Evolutionary conservation across 2,797 vertebrate genomes (phyloP).

Genomic region (Parambassis ranga): DNA sequence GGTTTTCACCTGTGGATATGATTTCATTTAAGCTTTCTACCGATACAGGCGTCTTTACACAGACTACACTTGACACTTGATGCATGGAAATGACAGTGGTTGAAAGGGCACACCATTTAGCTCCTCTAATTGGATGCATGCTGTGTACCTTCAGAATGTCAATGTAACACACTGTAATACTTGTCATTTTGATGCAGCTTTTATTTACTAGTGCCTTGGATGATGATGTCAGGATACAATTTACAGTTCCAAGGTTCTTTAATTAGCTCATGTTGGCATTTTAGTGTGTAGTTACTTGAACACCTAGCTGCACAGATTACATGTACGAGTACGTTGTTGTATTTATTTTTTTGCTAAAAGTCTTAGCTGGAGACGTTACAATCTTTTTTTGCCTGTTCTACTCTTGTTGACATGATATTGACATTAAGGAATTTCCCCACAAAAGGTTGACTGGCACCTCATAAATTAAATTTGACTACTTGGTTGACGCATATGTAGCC

Average conservation of each 20-base stretch:
- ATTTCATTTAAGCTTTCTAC: too few relatives aligned
- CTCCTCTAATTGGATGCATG: slow-evolving; percentile 39
- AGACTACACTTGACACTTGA: slow-evolving; percentile 33
- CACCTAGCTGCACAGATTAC: too few relatives aligned
- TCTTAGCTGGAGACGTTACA: too few relatives aligned
- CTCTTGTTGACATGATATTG: too few relatives aligned
- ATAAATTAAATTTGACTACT: too few relatives aligned
- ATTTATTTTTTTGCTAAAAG: too few relatives aligned
- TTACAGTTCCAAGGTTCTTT: neutral
- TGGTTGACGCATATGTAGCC: too few relatives aligned
- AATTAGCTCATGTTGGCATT: neutral
- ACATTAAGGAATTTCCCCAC: too few relatives aligned
- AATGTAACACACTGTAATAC: slow-evolving; percentile 9
- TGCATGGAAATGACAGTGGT: slow-evolving; percentile 43
- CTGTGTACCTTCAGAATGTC: slow-evolving; percentile 37
- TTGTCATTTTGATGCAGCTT: slow-evolving; percentile 28
- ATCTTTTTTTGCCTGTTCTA: too few relatives aligned
- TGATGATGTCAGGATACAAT: neutral
- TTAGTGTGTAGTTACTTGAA: neutral
- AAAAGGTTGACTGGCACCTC: too few relatives aligned
- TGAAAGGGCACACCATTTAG: slow-evolving; percentile 56
- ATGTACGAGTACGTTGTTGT: too few relatives aligned
- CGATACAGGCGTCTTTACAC: neutral
- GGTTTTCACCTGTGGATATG: too few relatives aligned
- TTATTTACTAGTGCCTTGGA: neutral